Evolutionary conservation across 2,888 invertebrate genomes (phyloP), one percentile per base, ranked within the genome.

Genomic region (Theristus sp.): DNA sequence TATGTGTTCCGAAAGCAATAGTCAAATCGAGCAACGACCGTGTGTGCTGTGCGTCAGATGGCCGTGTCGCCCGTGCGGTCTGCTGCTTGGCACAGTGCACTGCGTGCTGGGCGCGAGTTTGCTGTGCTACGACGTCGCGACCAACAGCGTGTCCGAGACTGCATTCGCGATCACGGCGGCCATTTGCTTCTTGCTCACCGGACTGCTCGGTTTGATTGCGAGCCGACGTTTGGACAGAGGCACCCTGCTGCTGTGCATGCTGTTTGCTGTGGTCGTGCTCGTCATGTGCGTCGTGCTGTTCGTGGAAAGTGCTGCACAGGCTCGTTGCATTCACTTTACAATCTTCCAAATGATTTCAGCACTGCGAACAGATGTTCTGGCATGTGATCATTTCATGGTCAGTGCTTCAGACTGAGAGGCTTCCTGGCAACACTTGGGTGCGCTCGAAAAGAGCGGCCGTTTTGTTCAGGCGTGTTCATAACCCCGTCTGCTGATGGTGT

Each of bases 121-220:
- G 28, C 22, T 67, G 25, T 60, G 63, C 2, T 65, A 64, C 47
- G 67, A 67, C 54, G 63, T 67, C 26, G 59, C 64, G 20, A 66
- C 66, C 26, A 67, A 67, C 53, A 25, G 55, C 26, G 60, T 64
- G 1, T 61, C 66, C 22, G 60, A 64, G 52, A 64, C 67, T 1
- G 53, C 46, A 3, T 57, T 61, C 28, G 61, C 61, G 1, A 61
- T 58, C 25, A 54, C 27, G 3, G 57, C 61, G 1, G 47, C 58
- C n/a, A 6, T 57, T 1, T 60, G 60, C 38, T 38, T 38, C 38
- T 13, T 38, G 6, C 10, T 38, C 38, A 38, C 38, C 17, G 38
- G 38, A 6, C 6, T 38, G 38, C 17, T 38, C 10, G 38, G 38
- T 38, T 28, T 60, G 24, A 56, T 60, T 22, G 60, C 56, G n/a